A percentile compares a stretch with the other conserved stretches of the same genome.
Evolutionary conservation across 2,888 invertebrate species (phyloP).

Genomic region (Cephonodes hylas): DNA sequence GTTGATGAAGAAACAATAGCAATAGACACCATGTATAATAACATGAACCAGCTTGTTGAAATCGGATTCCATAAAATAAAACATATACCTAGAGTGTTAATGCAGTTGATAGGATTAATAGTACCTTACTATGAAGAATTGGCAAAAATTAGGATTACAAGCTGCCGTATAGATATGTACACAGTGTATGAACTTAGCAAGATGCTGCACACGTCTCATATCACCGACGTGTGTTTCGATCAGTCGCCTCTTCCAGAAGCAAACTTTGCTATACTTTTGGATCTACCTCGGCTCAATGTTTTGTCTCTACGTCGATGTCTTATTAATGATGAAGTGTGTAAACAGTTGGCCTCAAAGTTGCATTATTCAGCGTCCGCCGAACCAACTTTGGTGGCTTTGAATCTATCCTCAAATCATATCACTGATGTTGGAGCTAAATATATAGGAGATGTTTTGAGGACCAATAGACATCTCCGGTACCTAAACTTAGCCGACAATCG

Average conservation of each 20-base stretch:
- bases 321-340: conserved; percentile 44
- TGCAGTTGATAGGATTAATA: conserved; percentile 42
- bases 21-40: conserved; percentile 40
- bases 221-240: conserved; percentile 53
- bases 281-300: conserved; percentile 30
- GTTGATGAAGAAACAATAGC: conserved; percentile 21
- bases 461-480: conserved; percentile 58
- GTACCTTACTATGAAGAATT: conserved; percentile 35
- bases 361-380: conserved; percentile 34
- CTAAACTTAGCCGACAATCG: conserved; percentile 58
- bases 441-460: conserved; percentile 47
- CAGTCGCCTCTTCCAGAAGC: conserved; percentile 36
- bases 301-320: conserved; percentile 51
- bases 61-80: conserved; percentile 33
- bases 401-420: conserved; percentile 59
- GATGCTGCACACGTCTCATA: conserved; percentile 36
- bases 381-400: conserved; percentile 40
- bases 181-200: conserved; percentile 47
- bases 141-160: conserved; percentile 38
- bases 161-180: conserved; percentile 37
- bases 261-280: conserved; percentile 42
- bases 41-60: conserved; percentile 40
- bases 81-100: conserved; percentile 34
- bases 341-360: conserved; percentile 41
- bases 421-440: conserved; percentile 54